Conservation (phyloP, 2,888 invertebrate genomes). For the Cecidostiba fungosa region DNA sequence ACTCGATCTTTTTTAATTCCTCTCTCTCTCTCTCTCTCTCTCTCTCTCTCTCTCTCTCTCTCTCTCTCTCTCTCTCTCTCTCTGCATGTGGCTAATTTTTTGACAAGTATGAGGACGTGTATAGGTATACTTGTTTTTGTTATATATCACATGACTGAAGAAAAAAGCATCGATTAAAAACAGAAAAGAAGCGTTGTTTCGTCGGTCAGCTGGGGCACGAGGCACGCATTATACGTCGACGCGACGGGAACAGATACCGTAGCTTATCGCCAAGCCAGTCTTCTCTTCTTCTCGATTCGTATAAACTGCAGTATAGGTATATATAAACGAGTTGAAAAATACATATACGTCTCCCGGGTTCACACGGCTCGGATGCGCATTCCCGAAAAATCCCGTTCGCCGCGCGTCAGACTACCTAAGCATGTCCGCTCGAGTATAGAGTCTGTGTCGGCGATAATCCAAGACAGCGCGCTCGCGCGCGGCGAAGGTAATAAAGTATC, state of each 20-base stretch:
- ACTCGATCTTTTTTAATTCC: constrained; percentile 9
- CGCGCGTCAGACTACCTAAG: background rate
- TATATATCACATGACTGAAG: background rate
- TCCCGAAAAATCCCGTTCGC: background rate
- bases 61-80: no score
- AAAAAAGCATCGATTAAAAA: background rate
- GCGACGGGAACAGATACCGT: constrained; percentile 65
- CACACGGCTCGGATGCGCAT: background rate
- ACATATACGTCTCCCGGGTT: background rate
- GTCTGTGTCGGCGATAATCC: background rate
- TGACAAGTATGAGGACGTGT: no score
- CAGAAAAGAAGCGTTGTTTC: constrained; percentile 9
- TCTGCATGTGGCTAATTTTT: no score
- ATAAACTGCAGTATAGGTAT: no score
- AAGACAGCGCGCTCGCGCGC: background rate
- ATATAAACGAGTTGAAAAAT: no score
- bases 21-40: no score
- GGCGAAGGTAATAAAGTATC: constrained; percentile 53
- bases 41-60: no score
- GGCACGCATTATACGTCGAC: constrained; percentile 63
- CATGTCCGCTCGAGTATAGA: background rate
- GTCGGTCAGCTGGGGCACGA: constrained; percentile 39
- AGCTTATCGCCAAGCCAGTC: constrained; percentile 63
- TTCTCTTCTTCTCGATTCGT: background rate
- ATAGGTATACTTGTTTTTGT: background rate